Conservation (phyloP, 2,113 vertebrate species). For the Rhodinocichla rosea region DNA sequence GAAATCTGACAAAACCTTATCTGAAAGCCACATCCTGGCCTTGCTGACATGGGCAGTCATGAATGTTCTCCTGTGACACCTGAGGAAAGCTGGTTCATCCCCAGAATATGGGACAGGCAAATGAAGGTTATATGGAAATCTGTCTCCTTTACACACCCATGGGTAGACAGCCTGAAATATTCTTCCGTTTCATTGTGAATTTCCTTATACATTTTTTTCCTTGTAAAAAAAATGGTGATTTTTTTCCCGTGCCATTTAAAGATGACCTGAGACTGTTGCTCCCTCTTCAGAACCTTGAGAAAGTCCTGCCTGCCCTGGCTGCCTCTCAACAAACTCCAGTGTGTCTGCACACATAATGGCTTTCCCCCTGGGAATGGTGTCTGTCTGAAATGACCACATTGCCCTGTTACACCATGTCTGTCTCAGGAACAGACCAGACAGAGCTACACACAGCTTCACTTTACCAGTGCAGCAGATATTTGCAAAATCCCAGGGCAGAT, state of each 20-base stretch:
- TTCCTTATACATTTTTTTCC: background rate
- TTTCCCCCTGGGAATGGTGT: background rate
- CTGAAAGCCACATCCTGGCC: background rate
- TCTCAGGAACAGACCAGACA: background rate
- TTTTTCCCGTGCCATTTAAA: background rate
- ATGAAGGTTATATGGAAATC: background rate
- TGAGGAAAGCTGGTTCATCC: background rate
- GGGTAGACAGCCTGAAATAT: background rate
- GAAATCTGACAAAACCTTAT: background rate
- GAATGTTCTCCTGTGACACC: background rate
- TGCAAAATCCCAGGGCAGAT: background rate
- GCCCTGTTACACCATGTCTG: background rate
- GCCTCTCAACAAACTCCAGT: background rate
- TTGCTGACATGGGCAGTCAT: background rate
- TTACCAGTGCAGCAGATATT: background rate
- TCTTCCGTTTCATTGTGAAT: background rate
- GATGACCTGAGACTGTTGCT: background rate
- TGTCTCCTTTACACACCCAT: background rate
- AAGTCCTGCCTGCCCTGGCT: background rate
- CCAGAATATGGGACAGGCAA: background rate
- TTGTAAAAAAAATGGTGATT: background rate
- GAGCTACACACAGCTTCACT: background rate
- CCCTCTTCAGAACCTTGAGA: background rate
- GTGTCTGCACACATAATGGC: background rate
- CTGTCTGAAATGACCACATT: background rate